Conservation (phyloP, 2,113 vertebrate genomes). For the Thermophis baileyi region DNA sequence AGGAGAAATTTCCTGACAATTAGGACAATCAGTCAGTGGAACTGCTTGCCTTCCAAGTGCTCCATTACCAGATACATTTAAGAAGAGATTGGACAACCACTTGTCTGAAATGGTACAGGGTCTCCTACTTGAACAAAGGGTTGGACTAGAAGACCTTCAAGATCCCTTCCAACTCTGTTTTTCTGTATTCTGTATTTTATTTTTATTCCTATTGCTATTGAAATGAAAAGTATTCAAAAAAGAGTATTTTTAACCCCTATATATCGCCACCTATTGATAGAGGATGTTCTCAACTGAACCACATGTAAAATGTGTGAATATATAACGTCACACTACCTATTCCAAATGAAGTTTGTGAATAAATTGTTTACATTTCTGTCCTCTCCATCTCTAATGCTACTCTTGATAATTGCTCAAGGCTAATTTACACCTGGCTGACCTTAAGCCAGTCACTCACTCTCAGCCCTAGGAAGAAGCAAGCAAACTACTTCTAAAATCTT, state of each 20-base stretch:
- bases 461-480: background rate
- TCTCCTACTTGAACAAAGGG: background rate
- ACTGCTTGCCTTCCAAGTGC: background rate
- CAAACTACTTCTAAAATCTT: background rate
- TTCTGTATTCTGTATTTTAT: background rate
- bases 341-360: background rate
- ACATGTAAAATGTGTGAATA: background rate
- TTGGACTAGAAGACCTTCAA: background rate
- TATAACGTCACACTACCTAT: background rate
- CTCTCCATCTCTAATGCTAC: background rate
- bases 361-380: background rate
- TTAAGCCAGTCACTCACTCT: background rate
- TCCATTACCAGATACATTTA: background rate
- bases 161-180: background rate
- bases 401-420: background rate
- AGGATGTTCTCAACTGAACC: background rate
- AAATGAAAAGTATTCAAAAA: background rate
- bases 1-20: background rate
- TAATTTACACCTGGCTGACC: background rate
- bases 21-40: background rate
- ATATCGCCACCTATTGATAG: background rate
- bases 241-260: background rate
- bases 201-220: background rate
- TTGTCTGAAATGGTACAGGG: background rate
- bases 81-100: background rate